Percentiles rank a stretch among this genome's conserved stretches.
Evolutionary conservation across 2,113 vertebrate genomes (phyloP).

Genomic region (Ranitomeya imitator): DNA sequence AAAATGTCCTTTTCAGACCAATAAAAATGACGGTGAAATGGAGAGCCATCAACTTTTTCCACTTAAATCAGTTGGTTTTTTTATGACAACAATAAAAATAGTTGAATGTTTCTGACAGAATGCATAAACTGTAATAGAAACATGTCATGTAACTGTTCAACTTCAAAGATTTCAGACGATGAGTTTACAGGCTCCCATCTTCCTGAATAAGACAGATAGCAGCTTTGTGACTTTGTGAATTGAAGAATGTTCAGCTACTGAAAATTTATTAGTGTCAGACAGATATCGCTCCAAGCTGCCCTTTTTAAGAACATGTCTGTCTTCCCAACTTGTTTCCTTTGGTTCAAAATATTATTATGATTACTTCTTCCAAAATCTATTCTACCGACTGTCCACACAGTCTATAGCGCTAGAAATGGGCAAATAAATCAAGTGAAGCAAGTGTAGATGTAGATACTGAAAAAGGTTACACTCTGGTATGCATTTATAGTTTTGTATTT

Average conservation of each 20-base stretch:
- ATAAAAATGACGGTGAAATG: background rate
- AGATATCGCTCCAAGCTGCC: background rate
- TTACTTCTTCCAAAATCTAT: background rate
- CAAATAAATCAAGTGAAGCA: background rate
- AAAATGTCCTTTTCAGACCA: background rate
- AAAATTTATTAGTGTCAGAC: background rate
- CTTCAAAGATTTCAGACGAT: background rate
- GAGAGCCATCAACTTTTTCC: background rate
- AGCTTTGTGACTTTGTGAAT: conserved; percentile 19
- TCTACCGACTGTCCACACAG: background rate
- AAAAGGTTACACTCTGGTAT: background rate
- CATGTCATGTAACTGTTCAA: background rate
- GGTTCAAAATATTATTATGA: background rate
- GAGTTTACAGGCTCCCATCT: background rate
- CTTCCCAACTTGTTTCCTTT: background rate
- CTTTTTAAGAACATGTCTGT: background rate
- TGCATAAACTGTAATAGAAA: background rate
- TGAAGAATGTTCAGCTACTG: background rate
- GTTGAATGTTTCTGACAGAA: background rate
- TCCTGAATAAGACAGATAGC: conserved; percentile 3
- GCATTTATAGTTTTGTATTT: too few relatives aligned
- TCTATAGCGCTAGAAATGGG: background rate
- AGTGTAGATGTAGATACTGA: background rate
- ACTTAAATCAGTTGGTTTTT: background rate
- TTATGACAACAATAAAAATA: background rate